A percentile compares a stretch with the other conserved stretches of the same genome.
Evolutionary conservation across 2,797 vertebrate genomes (phyloP).

Genomic region (Peromyscus melanophrys): DNA sequence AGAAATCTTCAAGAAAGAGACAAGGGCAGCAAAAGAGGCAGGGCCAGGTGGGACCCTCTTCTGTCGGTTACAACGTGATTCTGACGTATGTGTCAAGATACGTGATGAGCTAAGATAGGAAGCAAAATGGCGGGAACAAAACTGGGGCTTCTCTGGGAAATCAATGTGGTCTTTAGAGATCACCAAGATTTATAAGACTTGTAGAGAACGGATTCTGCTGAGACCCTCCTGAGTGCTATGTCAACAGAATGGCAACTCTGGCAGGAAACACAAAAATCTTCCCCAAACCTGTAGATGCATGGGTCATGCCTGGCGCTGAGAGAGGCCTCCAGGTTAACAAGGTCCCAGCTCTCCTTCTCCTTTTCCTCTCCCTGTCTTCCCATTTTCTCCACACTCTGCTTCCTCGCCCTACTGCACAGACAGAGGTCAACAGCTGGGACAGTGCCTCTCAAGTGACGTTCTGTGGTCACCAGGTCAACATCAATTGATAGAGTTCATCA

Average conservation of each 20-base stretch:
- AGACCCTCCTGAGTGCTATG: not conserved
- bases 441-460: not conserved
- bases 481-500: not conserved
- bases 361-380: not conserved
- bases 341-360: no score
- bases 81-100: not conserved
- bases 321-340: not conserved
- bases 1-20: not conserved
- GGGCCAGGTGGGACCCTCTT: accelerated
- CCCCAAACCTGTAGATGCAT: not conserved
- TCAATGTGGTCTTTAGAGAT: not conserved
- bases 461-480: not conserved
- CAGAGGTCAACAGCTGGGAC: not conserved
- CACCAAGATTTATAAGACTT: not conserved
- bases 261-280: not conserved
- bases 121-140: not conserved
- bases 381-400: not conserved
- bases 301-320: not conserved
- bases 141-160: not conserved
- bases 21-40: not conserved
- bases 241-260: not conserved
- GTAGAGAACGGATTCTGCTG: not conserved
- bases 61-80: accelerated
- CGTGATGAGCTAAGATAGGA: not conserved
- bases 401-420: not conserved